Evolutionary conservation across 1,140 invertebrate species (phyloP).

Genomic region (Latrodectus geometricus): DNA sequence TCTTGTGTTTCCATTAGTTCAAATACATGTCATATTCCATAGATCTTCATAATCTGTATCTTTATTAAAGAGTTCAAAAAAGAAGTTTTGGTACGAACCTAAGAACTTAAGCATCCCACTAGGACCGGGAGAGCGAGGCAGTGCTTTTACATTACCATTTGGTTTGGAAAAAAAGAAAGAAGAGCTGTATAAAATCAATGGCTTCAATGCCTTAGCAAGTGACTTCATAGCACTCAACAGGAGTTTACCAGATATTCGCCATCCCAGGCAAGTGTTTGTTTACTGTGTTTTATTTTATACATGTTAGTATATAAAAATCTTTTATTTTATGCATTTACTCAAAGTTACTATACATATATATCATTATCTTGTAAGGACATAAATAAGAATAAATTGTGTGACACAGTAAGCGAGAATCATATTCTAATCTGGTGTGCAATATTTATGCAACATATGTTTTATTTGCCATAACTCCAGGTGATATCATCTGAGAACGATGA

Average conservation of each 20-base stretch:
- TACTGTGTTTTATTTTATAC: neutral
- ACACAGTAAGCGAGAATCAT: too few species aligned
- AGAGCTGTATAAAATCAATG: constrained; percentile 79
- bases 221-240: constrained; percentile 83
- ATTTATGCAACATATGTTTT: too few species aligned
- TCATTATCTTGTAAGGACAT: too few species aligned
- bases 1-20: neutral
- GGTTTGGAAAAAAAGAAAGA: constrained; percentile 73
- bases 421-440: too few species aligned
- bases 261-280: constrained; percentile 72
- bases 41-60: neutral
- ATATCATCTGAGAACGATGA: too few species aligned
- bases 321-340: neutral
- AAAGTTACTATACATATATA: too few species aligned
- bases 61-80: neutral
- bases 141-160: constrained; percentile 73
- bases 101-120: neutral
- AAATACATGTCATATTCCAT: neutral
- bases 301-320: neutral
- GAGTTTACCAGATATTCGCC: constrained; percentile 81
- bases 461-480: too few species aligned
- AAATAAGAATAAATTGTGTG: too few species aligned
- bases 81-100: constrained; percentile 5
- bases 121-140: constrained; percentile 80
- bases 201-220: constrained; percentile 84